These are phyloP conservation scores for Fulmarus glacialis DNA, from an alignment of 2,113 vertebrate species.

Conservation along the genomic window DNA sequence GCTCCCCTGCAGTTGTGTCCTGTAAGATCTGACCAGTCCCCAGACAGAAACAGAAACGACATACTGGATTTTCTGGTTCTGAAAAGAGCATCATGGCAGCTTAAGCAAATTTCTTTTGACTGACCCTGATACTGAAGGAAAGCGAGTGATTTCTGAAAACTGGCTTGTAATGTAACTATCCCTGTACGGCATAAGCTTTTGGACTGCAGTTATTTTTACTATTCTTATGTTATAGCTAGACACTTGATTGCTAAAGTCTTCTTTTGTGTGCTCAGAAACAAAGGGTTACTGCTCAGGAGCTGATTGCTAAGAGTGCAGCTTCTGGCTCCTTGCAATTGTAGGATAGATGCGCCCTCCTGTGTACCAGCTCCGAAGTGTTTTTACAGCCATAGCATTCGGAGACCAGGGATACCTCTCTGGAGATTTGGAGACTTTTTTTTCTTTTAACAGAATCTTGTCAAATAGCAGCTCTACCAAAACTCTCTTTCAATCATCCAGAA, in stretches of 20 bases:
- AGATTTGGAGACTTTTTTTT: neutral
- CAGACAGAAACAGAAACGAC: neutral
- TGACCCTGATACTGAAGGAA: neutral
- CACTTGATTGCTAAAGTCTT: neutral
- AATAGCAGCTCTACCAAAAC: neutral
- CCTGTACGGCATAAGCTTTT: neutral
- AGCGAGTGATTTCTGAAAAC: neutral
- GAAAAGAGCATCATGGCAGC: neutral
- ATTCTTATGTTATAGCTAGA: neutral
- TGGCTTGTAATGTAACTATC: neutral
- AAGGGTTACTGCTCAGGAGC: neutral
- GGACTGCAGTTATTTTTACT: neutral
- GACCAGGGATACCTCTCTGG: rapidly evolving
- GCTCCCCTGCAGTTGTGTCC: neutral
- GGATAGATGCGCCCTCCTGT: conserved; percentile 51
- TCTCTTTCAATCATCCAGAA: neutral
- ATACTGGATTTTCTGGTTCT: neutral
- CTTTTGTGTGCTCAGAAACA: neutral
- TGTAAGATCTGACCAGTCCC: neutral
- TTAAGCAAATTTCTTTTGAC: neutral
- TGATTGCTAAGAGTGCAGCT: rapidly evolving
- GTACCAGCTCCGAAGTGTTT: neutral
- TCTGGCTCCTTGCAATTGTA: neutral
- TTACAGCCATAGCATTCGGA: neutral
- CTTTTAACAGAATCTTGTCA: neutral